A percentile compares a stretch with the other conserved stretches of the same genome.
Evolutionary conservation across 1,140 invertebrate species (phyloP).

Genomic region (Brachionus angularis): DNA sequence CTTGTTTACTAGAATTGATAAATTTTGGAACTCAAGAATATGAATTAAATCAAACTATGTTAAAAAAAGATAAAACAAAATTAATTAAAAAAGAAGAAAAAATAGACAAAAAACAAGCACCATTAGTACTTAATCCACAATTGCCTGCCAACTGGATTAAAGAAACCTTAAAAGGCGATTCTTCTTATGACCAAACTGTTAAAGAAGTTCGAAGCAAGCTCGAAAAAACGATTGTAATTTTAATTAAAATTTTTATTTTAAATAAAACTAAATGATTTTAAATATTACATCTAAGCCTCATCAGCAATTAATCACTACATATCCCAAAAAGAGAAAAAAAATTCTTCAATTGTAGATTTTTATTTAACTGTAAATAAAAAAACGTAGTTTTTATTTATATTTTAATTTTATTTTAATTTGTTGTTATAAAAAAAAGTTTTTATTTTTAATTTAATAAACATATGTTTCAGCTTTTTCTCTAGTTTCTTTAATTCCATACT

Average conservation of each 20-base stretch:
- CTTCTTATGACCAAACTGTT: slow-evolving; percentile 15
- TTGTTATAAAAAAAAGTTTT: slow-evolving; percentile 26
- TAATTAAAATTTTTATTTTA: neutral
- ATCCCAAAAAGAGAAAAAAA: slow-evolving; percentile 36
- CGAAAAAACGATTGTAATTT: slow-evolving; percentile 4
- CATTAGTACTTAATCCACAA: neutral
- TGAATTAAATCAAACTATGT: neutral
- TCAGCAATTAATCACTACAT: neutral
- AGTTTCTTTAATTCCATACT: slow-evolving; percentile 80
- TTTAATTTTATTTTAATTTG: neutral
- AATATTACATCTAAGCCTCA: neutral
- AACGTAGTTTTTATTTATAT: neutral
- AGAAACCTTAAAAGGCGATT: neutral
- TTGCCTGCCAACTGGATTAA: neutral
- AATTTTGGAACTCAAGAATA: slow-evolving; percentile 18
- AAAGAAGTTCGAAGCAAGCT: slow-evolving; percentile 9
- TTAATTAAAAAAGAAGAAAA: neutral
- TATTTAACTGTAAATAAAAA: neutral
- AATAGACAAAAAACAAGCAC: neutral
- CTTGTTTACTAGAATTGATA: neutral
- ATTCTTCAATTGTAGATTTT: slow-evolving; percentile 6
- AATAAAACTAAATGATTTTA: neutral
- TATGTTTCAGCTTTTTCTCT: slow-evolving; percentile 71
- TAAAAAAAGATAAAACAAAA: slow-evolving; percentile 1
- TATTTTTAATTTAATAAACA: slow-evolving; percentile 71